Conservation (phyloP, 2,113 vertebrate species). For the Electrona antarctica region DNA sequence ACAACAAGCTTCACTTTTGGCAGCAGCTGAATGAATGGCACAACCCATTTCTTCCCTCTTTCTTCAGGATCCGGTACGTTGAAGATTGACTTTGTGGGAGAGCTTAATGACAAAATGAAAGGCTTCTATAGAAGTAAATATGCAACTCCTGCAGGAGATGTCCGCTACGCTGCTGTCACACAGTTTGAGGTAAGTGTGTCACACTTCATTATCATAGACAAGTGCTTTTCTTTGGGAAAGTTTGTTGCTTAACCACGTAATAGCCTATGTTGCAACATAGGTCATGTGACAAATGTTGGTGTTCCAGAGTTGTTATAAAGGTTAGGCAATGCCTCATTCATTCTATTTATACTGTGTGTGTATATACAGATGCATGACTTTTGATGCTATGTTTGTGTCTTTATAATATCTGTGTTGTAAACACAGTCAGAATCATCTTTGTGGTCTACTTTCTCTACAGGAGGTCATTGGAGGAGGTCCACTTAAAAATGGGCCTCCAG, state of each 20-base stretch:
- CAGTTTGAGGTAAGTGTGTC: conserved; percentile 92
- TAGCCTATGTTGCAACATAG: conserved; percentile 30
- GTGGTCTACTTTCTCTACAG: neutral
- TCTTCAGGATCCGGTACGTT: conserved; percentile 87
- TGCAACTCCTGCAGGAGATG: conserved; percentile 84
- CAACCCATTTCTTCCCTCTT: conserved; percentile 5
- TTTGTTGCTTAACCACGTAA: conserved; percentile 24
- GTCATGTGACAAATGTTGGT: conserved; percentile 16
- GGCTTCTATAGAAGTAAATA: conserved; percentile 99
- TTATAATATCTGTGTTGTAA: neutral
- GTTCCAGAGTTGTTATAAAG: neutral
- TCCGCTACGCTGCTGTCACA: conserved; percentile 94
- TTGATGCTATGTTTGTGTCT: neutral
- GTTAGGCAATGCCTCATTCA: conserved; percentile 8
- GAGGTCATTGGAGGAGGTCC: neutral
- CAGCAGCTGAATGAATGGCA: conserved; percentile 1
- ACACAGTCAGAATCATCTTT: neutral
- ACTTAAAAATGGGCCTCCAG: neutral
- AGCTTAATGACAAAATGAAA: conserved; percentile 99
- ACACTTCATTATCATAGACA: neutral
- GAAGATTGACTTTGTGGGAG: conserved; percentile 97
- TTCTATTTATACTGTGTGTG: neutral
- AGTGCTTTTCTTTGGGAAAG: conserved; percentile 8
- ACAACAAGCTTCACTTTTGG: neutral
- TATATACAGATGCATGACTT: neutral